Conservation (phyloP, 2,797 vertebrate species). For the Tapera naevia region DNA sequence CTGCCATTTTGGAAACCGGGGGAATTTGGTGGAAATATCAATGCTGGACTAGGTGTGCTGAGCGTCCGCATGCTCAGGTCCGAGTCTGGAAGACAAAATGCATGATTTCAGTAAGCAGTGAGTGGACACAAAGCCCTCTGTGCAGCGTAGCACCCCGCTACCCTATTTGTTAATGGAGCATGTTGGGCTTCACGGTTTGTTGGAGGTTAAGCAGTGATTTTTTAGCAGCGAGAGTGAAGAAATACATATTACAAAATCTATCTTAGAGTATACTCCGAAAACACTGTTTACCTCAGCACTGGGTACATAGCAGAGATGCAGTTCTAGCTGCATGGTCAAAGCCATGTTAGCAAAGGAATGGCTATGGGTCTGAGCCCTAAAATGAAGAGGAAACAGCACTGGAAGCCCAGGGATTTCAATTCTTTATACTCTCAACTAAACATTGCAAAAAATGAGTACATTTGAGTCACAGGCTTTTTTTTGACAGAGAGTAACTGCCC, state of each 20-base stretch:
- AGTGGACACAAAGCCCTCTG: neutral
- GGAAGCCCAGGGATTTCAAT: neutral
- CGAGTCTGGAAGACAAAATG: conserved; percentile 82
- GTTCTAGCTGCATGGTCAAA: neutral
- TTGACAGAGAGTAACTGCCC: neutral
- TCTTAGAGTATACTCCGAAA: neutral
- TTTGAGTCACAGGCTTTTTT: neutral
- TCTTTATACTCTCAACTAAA: neutral
- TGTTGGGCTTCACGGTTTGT: rapidly evolving
- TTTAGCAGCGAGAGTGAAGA: neutral
- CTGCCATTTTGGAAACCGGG: conserved; percentile 88
- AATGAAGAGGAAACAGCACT: neutral
- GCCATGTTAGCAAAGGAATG: neutral
- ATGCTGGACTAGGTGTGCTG: conserved; percentile 93
- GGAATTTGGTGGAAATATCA: conserved; percentile 86
- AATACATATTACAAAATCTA: neutral
- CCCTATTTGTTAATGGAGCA: neutral
- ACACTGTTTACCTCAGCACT: neutral
- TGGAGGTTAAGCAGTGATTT: neutral
- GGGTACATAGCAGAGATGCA: neutral
- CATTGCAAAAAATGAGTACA: neutral
- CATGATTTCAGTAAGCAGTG: neutral
- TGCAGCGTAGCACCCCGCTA: neutral
- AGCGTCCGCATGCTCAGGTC: conserved; percentile 93
- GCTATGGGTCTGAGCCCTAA: neutral